Evolutionary conservation across 2,888 invertebrate species (phyloP).

Genomic region (Lycaena phlaeas): DNA sequence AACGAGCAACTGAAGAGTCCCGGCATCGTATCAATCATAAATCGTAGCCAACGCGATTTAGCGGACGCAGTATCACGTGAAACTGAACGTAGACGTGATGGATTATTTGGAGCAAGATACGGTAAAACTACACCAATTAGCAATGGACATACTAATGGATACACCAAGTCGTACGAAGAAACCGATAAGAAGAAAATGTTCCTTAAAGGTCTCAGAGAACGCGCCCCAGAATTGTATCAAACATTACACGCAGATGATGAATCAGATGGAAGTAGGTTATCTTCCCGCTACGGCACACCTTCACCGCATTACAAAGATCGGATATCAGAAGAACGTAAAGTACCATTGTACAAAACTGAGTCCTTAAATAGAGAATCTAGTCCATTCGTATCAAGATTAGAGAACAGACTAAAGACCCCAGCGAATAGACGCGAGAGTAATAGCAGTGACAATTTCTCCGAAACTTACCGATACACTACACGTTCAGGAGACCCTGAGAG

Average conservation of each 20-base stretch:
- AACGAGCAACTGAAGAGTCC: constrained; percentile 86
- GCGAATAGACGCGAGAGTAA: constrained; percentile 76
- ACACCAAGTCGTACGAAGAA: constrained; percentile 55
- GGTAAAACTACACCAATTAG: constrained; percentile 68
- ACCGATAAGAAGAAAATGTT: constrained; percentile 78
- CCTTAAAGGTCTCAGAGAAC: constrained; percentile 78
- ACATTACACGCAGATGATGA: constrained; percentile 78
- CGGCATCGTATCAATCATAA: constrained; percentile 88
- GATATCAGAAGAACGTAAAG: constrained; percentile 57
- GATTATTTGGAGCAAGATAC: constrained; percentile 70
- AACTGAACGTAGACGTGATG: constrained; percentile 66
- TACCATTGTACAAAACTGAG: constrained; percentile 60
- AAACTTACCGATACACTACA: constrained; percentile 79
- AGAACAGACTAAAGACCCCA: constrained; percentile 58
- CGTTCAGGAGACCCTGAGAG: constrained; percentile 77
- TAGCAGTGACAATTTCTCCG: constrained; percentile 80
- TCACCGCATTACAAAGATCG: constrained; percentile 64
- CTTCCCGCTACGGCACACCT: constrained; percentile 58
- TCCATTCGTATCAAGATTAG: constrained; percentile 59
- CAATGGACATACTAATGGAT: constrained; percentile 62
- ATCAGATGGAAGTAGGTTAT: constrained; percentile 60
- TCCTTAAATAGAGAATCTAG: constrained; percentile 61
- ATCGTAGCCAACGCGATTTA: constrained; percentile 85
- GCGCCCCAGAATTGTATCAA: constrained; percentile 81
- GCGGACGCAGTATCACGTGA: constrained; percentile 74